Percentiles rank a stretch among this genome's conserved stretches.
Conservation (phyloP, 1,140 invertebrate genomes). For the Zaprionus lachaisei region DNA sequence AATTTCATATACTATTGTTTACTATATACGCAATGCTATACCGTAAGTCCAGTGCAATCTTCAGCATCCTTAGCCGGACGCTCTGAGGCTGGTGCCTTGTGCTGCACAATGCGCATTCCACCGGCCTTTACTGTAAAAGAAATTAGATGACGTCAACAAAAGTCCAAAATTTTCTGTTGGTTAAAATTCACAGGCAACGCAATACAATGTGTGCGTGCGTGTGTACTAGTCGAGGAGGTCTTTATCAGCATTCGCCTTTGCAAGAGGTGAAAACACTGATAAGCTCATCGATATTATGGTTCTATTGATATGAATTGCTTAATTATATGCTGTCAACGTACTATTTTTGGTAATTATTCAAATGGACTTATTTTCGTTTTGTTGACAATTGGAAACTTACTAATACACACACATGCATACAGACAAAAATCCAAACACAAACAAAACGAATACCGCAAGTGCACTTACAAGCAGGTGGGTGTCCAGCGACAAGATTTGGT, state of each 20-base stretch:
- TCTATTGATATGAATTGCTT: conserved; percentile 30
- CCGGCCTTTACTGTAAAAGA: conserved; percentile 92
- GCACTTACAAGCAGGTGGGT: conserved; percentile 92
- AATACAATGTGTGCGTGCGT: conserved; percentile 9
- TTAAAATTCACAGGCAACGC: conserved; percentile 29
- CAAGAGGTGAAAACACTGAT: conserved; percentile 54
- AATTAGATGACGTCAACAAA: conserved; percentile 57
- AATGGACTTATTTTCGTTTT: conserved; percentile 89
- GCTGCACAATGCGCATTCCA: conserved; percentile 95
- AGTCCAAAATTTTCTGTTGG: conserved; percentile 35
- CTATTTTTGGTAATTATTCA: conserved; percentile 7
- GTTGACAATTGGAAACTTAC: conserved; percentile 56
- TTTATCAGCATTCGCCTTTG: conserved; percentile 55
- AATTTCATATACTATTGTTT: conserved; percentile 65
- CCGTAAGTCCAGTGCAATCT: conserved; percentile 83
- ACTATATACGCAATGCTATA: conserved; percentile 27
- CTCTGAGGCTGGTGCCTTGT: conserved; percentile 89
- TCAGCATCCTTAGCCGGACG: conserved; percentile 87
- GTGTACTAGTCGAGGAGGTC: background rate
- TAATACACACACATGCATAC: conserved; percentile 7
- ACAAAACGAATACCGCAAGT: conserved; percentile 8
- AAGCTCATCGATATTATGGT: conserved; percentile 40
- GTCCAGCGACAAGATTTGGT: conserved; percentile 90
- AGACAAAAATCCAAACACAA: conserved; percentile 12
- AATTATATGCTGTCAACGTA: conserved; percentile 36